Percentiles rank a stretch among this genome's conserved stretches.
Conservation (phyloP, 1,140 invertebrate genomes). For the Homalodisca vitripennis region DNA sequence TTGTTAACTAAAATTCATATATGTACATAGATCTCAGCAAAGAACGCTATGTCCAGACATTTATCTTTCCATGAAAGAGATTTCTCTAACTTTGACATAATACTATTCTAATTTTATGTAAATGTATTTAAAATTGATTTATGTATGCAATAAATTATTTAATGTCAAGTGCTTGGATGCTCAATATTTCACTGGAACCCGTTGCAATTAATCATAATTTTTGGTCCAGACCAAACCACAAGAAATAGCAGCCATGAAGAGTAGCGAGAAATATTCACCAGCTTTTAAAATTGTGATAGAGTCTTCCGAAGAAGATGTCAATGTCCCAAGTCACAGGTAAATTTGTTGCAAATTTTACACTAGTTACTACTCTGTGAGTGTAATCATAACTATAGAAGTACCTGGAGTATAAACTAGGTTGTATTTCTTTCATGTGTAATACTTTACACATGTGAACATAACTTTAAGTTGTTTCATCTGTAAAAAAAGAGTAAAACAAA, state of each 20-base stretch:
- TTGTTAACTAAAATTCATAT: too few species aligned
- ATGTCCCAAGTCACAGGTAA: neutral
- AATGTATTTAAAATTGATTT: neutral
- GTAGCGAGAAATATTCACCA: conserved; percentile 47
- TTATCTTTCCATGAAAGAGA: neutral
- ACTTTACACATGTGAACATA: too few species aligned
- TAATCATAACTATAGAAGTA: too few species aligned
- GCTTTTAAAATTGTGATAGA: conserved; percentile 48
- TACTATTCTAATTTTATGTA: neutral
- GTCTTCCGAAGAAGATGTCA: neutral
- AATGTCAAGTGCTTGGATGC: too few species aligned
- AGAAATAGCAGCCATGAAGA: conserved; percentile 47
- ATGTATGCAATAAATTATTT: neutral
- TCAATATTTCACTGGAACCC: neutral
- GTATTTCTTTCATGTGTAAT: too few species aligned
- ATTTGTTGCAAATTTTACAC: neutral
- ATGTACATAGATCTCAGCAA: too few species aligned
- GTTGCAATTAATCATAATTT: conserved; percentile 1
- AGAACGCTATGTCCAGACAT: neutral
- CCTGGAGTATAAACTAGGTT: too few species aligned
- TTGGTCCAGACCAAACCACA: conserved; percentile 45
- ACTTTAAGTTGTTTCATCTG: too few species aligned
- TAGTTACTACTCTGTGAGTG: neutral
- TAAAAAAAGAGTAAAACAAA: too few species aligned
- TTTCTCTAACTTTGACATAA: neutral